phyloP scores from a whole-genome alignment of 2,113 vertebrate genomes.

The Oryctolagus cuniculus region DNA sequence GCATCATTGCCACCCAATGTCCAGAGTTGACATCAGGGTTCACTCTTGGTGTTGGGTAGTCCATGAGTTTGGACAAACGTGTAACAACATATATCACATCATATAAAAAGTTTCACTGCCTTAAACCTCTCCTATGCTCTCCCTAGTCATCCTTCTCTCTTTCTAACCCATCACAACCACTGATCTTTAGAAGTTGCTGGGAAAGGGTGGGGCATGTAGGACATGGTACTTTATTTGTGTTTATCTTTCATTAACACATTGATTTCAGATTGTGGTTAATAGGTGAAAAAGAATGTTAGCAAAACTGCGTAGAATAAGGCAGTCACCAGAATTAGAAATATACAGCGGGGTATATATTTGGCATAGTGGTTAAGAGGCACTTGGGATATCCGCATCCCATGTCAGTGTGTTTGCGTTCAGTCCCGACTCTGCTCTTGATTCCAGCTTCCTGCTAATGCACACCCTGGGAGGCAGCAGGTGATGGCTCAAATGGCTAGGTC shows the following conservation, averaged over 20 bases:
- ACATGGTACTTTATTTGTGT: neutral
- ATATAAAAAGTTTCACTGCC: neutral
- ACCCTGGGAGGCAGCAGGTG: no score
- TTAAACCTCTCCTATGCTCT: neutral
- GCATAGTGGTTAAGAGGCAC: no score
- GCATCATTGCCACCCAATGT: neutral
- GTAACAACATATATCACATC: neutral
- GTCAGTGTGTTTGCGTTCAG: no score
- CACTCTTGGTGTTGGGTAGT: neutral
- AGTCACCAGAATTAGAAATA: neutral
- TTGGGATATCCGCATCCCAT: no score
- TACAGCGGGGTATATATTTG: no score
- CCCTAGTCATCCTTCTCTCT: neutral
- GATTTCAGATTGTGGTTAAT: neutral
- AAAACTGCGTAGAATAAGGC: constrained; percentile 8
- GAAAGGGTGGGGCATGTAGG: neutral
- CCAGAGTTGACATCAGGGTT: neutral
- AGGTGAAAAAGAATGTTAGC: neutral
- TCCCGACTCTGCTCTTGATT: no score
- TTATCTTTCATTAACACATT: neutral
- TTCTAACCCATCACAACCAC: neutral
- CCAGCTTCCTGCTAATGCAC: no score
- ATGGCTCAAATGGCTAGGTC: no score
- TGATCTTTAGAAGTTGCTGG: neutral
- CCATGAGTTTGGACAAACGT: neutral